Base-by-base conservation (phyloP, 1,140 invertebrate genomes). In the Bicyclus anynana region DNA sequence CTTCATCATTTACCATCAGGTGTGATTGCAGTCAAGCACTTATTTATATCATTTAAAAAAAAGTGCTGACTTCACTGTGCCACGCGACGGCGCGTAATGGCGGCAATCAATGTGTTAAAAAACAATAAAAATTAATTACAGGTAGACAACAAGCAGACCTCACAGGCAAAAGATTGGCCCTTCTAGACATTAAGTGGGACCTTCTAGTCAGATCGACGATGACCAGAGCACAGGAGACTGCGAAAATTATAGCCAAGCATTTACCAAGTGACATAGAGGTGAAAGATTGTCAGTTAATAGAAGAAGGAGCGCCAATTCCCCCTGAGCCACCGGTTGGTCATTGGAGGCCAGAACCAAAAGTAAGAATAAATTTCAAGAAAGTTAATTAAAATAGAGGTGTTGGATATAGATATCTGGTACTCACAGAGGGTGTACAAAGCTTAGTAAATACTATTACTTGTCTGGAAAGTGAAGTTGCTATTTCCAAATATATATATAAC, bases 241-340 rank as follows among this genome's bases (percentile, higher is more conserved):
- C 95, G 0, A 89, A 92, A 13, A 93, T 98, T 12, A 98, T 99
- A 67, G 87, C 92, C 42, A 90, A 92, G 72, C 92, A 91, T 74
- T 80, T 95, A 49, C 84, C 91, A 6, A 77, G 91, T 59, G 72
- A 93, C 42, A 83, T 91, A 14, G 86, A 92, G 23, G 73, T 87
- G 3, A 89, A 91, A 49, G 90, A 94, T 63, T 94, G 93, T 75
- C 91, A 94, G 58, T 89, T 98, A 35, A 80, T 99, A n/a, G 92
- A 96, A 74, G 97, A 99, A 89, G 99, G 98, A 5, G 95, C 96
- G 0, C 98, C 98, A 0, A 94, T 97, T 70, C 97, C 97, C 5
- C 97, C 97, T 0, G 98, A 99, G 73, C 98, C 98, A 1, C 94
- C 96, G 0, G 89, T 95, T 0, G 93, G 93, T 1, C 91, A 93